phyloP scores from a whole-genome alignment of 2,797 vertebrate genomes.

The Cyclopterus lumpus region DNA sequence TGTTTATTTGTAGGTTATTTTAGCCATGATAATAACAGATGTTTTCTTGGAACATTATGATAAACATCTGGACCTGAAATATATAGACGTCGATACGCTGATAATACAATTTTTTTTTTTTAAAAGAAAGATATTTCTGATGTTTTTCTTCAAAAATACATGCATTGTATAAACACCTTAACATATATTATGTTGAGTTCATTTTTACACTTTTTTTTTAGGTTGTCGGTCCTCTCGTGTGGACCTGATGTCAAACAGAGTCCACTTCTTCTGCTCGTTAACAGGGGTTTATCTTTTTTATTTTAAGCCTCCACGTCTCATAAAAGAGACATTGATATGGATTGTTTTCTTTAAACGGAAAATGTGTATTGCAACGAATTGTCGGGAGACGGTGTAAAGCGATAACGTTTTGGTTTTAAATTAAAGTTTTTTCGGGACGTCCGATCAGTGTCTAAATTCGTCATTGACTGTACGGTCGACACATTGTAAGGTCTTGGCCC shows the following conservation, averaged over 20 bases:
- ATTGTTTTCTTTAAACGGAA: constrained; percentile 24
- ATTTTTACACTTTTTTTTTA: neutral
- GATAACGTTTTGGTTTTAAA: constrained; percentile 10
- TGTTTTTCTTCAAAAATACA: neutral
- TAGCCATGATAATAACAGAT: constrained; percentile 30
- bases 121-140: constrained; percentile 1
- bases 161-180: neutral
- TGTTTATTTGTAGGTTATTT: constrained; percentile 6
- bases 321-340: constrained; percentile 29
- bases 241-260: constrained; percentile 3
- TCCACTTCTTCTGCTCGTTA: constrained; percentile 1
- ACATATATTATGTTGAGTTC: neutral
- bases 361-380: constrained; percentile 7
- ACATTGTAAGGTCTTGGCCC: neutral
- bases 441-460: neutral
- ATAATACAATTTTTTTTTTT: constrained; percentile 9
- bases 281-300: constrained; percentile 7
- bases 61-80: constrained; percentile 58
- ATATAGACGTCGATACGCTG: constrained; percentile 3
- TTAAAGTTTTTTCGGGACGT: neutral
- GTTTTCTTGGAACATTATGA: constrained; percentile 37
- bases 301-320: constrained; percentile 7
- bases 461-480: neutral
- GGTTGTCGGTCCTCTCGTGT: neutral
- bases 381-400: neutral